Evolutionary conservation across 2,797 vertebrate genomes (phyloP).

Genomic region (Bradypus variegatus): DNA sequence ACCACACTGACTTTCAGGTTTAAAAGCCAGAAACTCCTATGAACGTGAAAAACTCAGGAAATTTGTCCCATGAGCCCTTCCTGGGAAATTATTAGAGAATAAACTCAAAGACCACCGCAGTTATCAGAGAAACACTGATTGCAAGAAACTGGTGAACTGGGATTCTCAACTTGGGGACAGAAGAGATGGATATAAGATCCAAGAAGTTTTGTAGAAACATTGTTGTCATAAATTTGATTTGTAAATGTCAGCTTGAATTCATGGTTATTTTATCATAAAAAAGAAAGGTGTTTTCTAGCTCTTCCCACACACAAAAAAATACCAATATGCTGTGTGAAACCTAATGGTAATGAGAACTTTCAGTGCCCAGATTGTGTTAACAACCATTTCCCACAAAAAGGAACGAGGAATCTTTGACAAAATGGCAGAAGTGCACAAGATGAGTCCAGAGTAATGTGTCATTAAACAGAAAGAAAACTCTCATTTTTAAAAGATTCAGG

Average conservation of each 20-base stretch:
- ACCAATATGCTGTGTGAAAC: background rate
- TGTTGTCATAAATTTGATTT: background rate
- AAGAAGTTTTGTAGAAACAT: background rate
- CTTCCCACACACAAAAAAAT: background rate
- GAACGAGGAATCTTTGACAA: background rate
- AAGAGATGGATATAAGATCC: no score
- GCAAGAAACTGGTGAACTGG: background rate
- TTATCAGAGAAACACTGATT: background rate
- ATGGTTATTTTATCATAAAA: background rate
- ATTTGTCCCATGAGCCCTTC: background rate
- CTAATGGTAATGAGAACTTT: background rate
- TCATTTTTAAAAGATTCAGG: background rate
- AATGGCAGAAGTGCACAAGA: background rate
- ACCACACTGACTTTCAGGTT: background rate
- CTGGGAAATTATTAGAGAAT: background rate
- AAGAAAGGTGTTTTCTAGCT: background rate
- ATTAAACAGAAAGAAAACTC: background rate
- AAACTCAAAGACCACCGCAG: background rate
- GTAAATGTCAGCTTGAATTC: background rate
- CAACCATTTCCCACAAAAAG: background rate
- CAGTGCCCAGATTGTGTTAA: background rate
- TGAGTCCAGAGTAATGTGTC: background rate
- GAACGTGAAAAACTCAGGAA: background rate
- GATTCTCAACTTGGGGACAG: background rate
- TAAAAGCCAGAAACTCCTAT: background rate